Evolutionary conservation across 2,113 vertebrate genomes (phyloP).

Genomic region (Pygoscelis adeliae): DNA sequence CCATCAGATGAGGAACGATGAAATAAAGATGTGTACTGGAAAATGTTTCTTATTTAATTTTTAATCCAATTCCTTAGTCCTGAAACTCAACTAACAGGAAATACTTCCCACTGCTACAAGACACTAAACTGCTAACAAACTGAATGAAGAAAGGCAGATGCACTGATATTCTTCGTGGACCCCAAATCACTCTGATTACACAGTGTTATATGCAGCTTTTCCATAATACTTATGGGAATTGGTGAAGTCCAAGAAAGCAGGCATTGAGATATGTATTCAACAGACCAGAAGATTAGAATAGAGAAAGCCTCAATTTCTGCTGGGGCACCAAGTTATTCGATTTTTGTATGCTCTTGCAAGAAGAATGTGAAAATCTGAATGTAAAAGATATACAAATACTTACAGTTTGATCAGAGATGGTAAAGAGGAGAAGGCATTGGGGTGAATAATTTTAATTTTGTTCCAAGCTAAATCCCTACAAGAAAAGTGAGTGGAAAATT

Average conservation of each 20-base stretch:
- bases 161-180: background rate
- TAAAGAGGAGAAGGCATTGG: conserved; percentile 85
- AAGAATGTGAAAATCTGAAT: background rate
- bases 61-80: background rate
- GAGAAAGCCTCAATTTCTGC: background rate
- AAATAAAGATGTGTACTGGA: background rate
- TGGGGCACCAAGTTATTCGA: background rate
- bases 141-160: background rate
- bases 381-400: conserved; percentile 70
- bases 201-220: background rate
- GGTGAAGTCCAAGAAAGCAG: background rate
- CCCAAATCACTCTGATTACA: background rate
- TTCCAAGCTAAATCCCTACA: conserved; percentile 92
- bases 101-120: background rate
- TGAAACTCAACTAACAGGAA: background rate
- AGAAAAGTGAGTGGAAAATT: conserved; percentile 46
- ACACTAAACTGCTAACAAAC: background rate
- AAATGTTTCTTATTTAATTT: background rate
- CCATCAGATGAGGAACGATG: background rate
- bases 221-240: background rate
- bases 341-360: background rate
- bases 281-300: background rate
- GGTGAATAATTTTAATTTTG: conserved; percentile 82
- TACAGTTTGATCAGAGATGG: conserved; percentile 91
- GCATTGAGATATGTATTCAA: background rate